Conservation (phyloP, 2,888 invertebrate species). For the Folsomia candida region DNA sequence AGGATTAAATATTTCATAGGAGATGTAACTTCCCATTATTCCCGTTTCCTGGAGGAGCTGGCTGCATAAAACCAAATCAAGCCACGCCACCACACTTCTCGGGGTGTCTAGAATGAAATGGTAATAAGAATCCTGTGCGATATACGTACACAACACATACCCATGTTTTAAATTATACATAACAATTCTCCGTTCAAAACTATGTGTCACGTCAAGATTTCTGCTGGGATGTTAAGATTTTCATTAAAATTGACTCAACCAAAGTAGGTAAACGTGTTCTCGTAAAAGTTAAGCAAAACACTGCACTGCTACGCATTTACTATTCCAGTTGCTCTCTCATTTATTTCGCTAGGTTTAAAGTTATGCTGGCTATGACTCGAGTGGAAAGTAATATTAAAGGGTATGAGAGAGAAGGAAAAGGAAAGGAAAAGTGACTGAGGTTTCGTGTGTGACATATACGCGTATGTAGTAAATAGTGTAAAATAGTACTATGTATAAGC, state of each 20-base stretch:
- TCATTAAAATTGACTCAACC: neutral
- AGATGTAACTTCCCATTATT: neutral
- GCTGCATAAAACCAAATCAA: no score
- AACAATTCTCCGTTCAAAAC: neutral
- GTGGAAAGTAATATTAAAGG: no score
- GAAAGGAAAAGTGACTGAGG: neutral
- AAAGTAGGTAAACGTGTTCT: neutral
- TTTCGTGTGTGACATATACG: no score
- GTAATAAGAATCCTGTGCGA: neutral
- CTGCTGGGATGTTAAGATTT: neutral
- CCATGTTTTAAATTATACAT: neutral
- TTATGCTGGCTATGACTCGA: no score
- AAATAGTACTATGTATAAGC: no score
- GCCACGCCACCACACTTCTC: no score
- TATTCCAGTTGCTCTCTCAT: no score
- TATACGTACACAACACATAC: no score
- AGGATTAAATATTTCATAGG: neutral
- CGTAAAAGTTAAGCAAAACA: neutral
- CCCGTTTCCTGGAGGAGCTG: neutral
- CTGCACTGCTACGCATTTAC: neutral
- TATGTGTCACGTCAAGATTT: neutral
- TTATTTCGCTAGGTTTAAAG: no score
- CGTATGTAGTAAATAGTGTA: no score
- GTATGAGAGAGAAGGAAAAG: neutral
- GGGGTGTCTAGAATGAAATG: neutral